Evolutionary conservation across 2,888 invertebrate species (phyloP), one percentile per base, ranked within the genome.

Genomic region (Melipona beecheii): DNA sequence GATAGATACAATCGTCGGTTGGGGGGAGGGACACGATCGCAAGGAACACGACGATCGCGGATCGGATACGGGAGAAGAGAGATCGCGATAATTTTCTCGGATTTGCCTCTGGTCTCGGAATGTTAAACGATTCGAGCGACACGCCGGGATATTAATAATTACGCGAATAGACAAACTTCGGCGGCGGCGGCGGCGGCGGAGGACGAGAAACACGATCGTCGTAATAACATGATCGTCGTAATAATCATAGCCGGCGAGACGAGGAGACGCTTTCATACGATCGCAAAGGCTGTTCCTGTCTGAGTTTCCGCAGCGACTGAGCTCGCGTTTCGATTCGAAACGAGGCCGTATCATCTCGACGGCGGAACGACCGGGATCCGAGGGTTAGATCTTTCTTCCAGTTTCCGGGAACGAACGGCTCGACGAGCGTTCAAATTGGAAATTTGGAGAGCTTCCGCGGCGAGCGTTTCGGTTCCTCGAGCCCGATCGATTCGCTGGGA

Each of bases 61-160:
- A 62, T 36, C 27, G 43, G 6, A 13, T 72, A 24, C n/a, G 9
- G 24, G 50, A 21, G 43, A 69, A 50, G 15, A 36, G 17, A 4
- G 5, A 65, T 60, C 17, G 43, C 17, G 54, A 73, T 21, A 15
- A 76, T 36, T 43, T 43, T 27, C 21, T 49, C n/a, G 6, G 13
- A 74, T 43, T 0, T 9, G 17, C 5, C 19, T 2, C 13, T 31
- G 3, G 9, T 24, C 24, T 60, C 11, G 19, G 36, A 69, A 65
- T 62, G 75, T 66, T 65, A 74, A 65, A 70, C 56, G 58, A 21
- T 58, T 72, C 66, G 65, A 73, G 50, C 56, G 50, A 60, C 31
- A 15, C 19, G 43, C 0, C 54, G 56, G 54, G 70, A 36, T 75
- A 62, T 74, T 71, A 72, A 80, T 87, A 78, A 84, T 83, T 85